Evolutionary conservation across 2,888 invertebrate species (phyloP), one percentile per base, ranked within the genome.

Genomic region (Ormyrus pomaceus): DNA sequence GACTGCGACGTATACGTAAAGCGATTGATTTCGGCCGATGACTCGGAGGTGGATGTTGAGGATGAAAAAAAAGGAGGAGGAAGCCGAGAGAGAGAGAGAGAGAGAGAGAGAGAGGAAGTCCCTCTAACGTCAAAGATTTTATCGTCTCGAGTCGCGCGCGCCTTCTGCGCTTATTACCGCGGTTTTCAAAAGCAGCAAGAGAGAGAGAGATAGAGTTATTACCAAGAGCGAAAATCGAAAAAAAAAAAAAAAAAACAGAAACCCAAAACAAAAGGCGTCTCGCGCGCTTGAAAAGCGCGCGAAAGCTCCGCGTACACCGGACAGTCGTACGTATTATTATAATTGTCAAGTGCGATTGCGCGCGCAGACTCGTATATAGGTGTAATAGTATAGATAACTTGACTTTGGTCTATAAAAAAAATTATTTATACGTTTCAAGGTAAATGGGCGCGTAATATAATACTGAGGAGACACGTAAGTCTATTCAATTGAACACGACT

Each of bases 391-490:
- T 19, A 19, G 19, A 19, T 55, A 53, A 64, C 62, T 79, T 50
- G 74, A 70, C 64, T 79, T 79, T 74, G 56, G 69, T 58, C 68
- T 69, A 64, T 74, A 76, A 76, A 76, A 76, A 61, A 66, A 56
- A 66, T 51, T 77, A 80, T 77, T 77, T 62, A 80, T 77, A 80
- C 58, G 69, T 77, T 80, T 69, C 73, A 77, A 72, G 72, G 73
- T 77, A 50, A 80, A 68, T 68, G 55, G 19, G 62, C 71, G 55
- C 59, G 66, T 71, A 75, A 74, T 70, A 46, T 58, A 74, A 10
- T n/a, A 59, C 34, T 45, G n/a, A 48, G 9, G n/a, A 66, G 56
- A 19, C 19, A 19, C 13, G 48, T 34, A 19, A 19, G 59, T 76
- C 76, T 66, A 77, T 72, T 68, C 62, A 77, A 77, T 68, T 77